Evolutionary conservation across 2,113 vertebrate genomes (phyloP), one percentile per base, ranked within the genome.

Genomic region (Peromyscus leucopus): DNA sequence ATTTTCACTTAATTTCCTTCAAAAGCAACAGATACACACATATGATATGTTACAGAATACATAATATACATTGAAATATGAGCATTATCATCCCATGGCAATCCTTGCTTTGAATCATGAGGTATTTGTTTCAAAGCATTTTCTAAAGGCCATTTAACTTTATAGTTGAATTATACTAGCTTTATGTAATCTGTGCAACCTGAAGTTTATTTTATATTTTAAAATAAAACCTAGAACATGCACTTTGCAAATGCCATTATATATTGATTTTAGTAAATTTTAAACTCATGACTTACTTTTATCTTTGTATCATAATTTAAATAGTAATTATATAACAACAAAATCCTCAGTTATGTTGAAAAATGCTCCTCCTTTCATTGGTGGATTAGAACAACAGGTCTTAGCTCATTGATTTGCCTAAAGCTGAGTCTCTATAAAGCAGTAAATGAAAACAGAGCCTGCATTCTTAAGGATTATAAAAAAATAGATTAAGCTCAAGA

Each of bases 181-280:
- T 94, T 74, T 79, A 80, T 79, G 17, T 80, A 85, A 89, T 13
- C 24, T 55, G n/a, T 95, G 71, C 65, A 90, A 92, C 10, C 31
- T 82, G 17, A 91, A 92, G 76, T 96, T 84, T 71, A 22, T 33
- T 96, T 84, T 71, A 22, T 33, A 93, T 19, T 94, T 75, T 93
- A 71, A 96, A 88, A 46, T 71, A 88, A 92, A 96, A 79, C 78
- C 11, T 86, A 90, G 17, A 80, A 67, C 7, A 94, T 55, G 3
- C 7, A 93, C 59, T 67, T 86, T 55, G 46, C 88, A 97, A 57
- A 48, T 85, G 3, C 10, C 26, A 91, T 17, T 71, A 74, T 74
- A 11, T 75, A 94, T 94, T 78, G 8, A 89, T 75, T 83, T 94
- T 19, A 57, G 24, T 84, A 95, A 87, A 95, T 71, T 90, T 93